These are phyloP conservation scores for Heterotis niloticus DNA, from an alignment of 2,113 vertebrate genomes.

Conservation along the genomic window DNA sequence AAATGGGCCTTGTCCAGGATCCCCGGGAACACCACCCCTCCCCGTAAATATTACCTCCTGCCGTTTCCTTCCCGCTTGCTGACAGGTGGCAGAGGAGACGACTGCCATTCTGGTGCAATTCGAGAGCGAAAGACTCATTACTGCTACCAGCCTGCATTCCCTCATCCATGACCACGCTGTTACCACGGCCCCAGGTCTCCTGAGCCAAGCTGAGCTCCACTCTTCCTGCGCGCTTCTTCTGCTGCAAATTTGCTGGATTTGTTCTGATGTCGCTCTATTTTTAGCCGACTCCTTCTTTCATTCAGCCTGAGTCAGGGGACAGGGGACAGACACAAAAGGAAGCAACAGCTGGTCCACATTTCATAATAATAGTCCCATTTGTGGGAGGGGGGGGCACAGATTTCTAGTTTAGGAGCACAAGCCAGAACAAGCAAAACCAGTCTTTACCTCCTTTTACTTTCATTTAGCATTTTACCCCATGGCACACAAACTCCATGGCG, in stretches of 20 bases:
- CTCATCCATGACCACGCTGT: neutral
- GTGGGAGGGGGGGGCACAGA: no score
- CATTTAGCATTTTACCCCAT: no score
- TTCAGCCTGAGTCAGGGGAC: neutral
- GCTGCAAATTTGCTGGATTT: neutral
- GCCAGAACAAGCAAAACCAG: no score
- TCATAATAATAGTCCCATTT: neutral
- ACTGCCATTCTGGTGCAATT: neutral
- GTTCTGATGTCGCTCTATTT: neutral
- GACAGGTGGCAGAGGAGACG: neutral
- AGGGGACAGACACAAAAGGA: neutral
- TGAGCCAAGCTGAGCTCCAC: no score
- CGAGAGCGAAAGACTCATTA: neutral
- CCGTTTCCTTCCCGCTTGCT: no score
- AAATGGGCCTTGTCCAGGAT: no score
- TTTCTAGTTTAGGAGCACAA: no score
- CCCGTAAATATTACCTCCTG: no score
- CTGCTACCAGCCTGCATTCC: neutral
- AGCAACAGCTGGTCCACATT: neutral
- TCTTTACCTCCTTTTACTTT: no score
- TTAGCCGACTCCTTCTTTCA: neutral
- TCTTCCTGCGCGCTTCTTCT: neutral
- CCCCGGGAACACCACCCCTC: no score
- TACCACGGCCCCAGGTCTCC: neutral
- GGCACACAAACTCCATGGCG: no score